Base-by-base conservation (phyloP, 37 sponge, comb jelly and placozoan genomes). In the Dysidea cf. avara region DNA sequence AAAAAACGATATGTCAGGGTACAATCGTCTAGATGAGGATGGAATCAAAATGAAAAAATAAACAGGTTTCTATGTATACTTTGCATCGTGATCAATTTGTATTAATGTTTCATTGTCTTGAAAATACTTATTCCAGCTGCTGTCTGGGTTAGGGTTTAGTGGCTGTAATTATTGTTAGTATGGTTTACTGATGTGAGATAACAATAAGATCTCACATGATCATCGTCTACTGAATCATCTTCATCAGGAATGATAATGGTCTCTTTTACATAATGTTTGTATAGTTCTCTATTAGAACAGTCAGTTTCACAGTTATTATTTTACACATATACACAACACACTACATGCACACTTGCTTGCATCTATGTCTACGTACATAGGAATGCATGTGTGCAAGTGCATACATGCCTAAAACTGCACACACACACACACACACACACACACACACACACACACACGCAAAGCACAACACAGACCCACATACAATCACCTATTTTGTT, bases 1-100 rank as follows among this genome's bases (percentile, higher is more conserved):
- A 66, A 96, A 93, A 88, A 96, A 96, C 39, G 87, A 81, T 32
- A 96, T 82, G 16, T 93, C 97, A 18, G 97, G 97, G 66, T 86
- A 93, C 22, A 96, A 68, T 11, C 97, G 51, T 22, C 93, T 79
- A 30, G 1, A 48, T 22, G 29, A n/a, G 20, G 13, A 32, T 9
- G 13, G 37, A 32, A 31, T 64, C 30, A 26, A 11, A 14, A 14
- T 58, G 60, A 57, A 72, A 7, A 38, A 57, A 72, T 57, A 25
- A 13, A 24, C 14, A 26, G 57, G 57, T 20, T 24, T 3, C 28
- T 57, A 54, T 28, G 47, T 31, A n/a, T 14, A 81, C 72, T 86
- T 33, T 7, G 83, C 64, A 72, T 96, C 97, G 32, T 89, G 84
- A 61, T 96, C 94, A 57, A 96, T 96, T 54, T 96, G 97, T 3